Evolutionary conservation across 2,888 invertebrate species (phyloP), one percentile per base, ranked within the genome.

Genomic region (Eugnorisma glareosa): DNA sequence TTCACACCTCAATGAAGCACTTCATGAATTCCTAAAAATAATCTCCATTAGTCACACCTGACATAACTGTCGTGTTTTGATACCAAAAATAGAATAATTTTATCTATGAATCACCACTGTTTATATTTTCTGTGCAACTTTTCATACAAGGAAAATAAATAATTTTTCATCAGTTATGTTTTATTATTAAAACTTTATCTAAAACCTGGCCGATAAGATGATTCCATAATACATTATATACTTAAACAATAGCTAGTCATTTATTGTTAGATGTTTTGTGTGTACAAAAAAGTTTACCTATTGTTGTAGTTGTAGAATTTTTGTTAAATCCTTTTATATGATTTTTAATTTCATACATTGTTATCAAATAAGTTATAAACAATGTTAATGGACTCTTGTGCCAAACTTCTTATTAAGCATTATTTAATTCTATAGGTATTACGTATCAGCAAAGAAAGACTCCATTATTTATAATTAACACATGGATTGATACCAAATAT

Each of bases 81-180:
- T 35, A 7, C 37, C 37, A 63, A 31, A 59, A 59, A 59, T 59
- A 59, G 31, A 31, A 31, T 59, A 18, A 31, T 59, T 57, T 28
- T 59, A 63, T 37, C 63, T 63, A n/a, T 37, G 37, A 37, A 63
- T 37, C 37, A 63, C n/a, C 37, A 63, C 13, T 63, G 63, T 63
- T 63, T 63, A 15, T 7, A 37, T 63, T 37, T n/a, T 11, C 13
- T 7, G n/a, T 7, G 37, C 24, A 63, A 1, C 0, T 37, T n/a
- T 63, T 15, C 13, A 15, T n/a, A 63, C n/a, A 24, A 63, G 63
- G 37, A 63, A 63, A 63, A 37, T n/a, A n/a, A 63, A 37, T 37
- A 15, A 24, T 37, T 11, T 63, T 24, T 6, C 24, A 35, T 7
- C 61, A 2, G 35, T 21, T 24, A 10, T n/a, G 2, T 63, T 63